Evolutionary conservation across 2,888 invertebrate species (phyloP), one percentile per base, ranked within the genome.

Genomic region (Protonemura montana): DNA sequence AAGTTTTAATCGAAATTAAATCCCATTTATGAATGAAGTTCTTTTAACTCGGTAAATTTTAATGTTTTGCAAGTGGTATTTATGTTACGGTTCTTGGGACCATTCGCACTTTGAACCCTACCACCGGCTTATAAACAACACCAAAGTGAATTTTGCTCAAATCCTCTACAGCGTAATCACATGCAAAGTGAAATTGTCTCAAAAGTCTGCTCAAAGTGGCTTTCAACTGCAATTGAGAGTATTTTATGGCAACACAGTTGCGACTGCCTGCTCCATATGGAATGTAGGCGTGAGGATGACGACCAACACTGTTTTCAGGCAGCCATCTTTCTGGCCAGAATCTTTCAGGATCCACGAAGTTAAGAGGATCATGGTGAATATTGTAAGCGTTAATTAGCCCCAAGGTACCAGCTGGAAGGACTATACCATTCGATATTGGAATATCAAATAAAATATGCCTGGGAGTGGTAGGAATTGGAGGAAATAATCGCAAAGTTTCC

Each of bases 211-310:
- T 87, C 7, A 88, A 7, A 27, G 87, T 77, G 6, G 86, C 86
- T 76, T 88, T 88, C 83, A 88, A 87, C 82, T 89, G 88, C 59
- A 88, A 86, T 82, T 88, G 85, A 21, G 88, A 88, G 84, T 87
- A 89, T 28, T 88, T 88, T 29, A 87, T 86, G 7, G 88, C 89
- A n/a, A 88, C 85, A 41, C 88, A 88, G 81, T 87, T 88, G 7
- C 88, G 85, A 13, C 86, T 85, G 0, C 88, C 88, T 13, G 86
- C 87, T 25, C 88, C 87, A 27, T 88, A 88, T 25, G 88, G 88
- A 0, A 88, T 59, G 85, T 86, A 88, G 2, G 88, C 87, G 85
- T 86, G 87, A 2, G 88, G 88, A 30, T 88, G 87, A 7, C 87
- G 80, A 10, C 82, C 84, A 13, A 76, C 27, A 27, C 86, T 82